Conservation (phyloP, 2,888 invertebrate genomes). For the Athalia rosae region DNA sequence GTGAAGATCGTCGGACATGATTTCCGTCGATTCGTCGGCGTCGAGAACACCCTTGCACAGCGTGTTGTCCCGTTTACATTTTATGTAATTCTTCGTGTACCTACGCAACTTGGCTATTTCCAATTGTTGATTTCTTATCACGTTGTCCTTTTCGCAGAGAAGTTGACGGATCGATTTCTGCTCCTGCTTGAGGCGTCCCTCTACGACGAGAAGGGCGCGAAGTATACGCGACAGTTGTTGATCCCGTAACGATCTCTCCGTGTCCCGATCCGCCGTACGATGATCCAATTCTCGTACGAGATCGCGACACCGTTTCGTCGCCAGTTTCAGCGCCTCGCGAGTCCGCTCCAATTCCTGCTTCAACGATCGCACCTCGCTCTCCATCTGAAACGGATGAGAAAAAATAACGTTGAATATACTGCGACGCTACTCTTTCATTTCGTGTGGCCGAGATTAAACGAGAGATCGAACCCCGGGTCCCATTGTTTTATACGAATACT, state of each 20-base stretch:
- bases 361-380: slow-evolving; percentile 75
- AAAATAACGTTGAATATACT: slow-evolving; percentile 16
- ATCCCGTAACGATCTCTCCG: slow-evolving; percentile 80
- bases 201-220: slow-evolving; percentile 82
- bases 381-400: slow-evolving; percentile 78
- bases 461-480: not conserved
- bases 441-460: not conserved
- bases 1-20: slow-evolving; percentile 48
- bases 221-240: slow-evolving; percentile 83
- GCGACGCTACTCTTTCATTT: not conserved
- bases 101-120: slow-evolving; percentile 81
- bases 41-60: slow-evolving; percentile 52
- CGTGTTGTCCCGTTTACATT: slow-evolving; percentile 75
- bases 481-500: not conserved
- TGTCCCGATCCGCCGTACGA: slow-evolving; percentile 68
- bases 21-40: slow-evolving; percentile 49
- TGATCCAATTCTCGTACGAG: slow-evolving; percentile 75
- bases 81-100: slow-evolving; percentile 76
- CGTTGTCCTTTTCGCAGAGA: slow-evolving; percentile 82
- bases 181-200: slow-evolving; percentile 83
- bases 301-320: slow-evolving; percentile 81
- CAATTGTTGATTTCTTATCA: slow-evolving; percentile 82
- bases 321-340: slow-evolving; percentile 80
- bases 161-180: slow-evolving; percentile 83
- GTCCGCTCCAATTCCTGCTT: slow-evolving; percentile 80